These are phyloP conservation scores for Acropora tenuis DNA, from an alignment of 64 coral and sea anemone species.

Conservation along the genomic window DNA sequence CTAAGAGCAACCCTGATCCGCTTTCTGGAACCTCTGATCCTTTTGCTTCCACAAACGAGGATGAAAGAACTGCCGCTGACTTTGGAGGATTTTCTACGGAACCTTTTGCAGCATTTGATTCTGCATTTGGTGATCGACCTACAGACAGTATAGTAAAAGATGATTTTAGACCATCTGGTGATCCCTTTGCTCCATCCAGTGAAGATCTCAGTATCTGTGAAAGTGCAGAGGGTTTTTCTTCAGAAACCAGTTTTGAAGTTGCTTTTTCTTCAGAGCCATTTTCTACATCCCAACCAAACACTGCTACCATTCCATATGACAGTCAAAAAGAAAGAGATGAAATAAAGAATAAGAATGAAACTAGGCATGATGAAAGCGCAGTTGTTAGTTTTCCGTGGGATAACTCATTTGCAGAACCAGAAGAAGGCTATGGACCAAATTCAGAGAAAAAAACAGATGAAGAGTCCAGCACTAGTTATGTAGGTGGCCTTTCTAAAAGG, in stretches of 20 bases:
- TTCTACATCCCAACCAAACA: not conserved
- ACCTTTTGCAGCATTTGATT: slow-evolving; percentile 39
- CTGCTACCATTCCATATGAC: not conserved
- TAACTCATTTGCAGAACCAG: not conserved
- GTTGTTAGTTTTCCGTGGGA: not conserved
- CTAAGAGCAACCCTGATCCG: not conserved
- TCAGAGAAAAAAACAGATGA: not conserved
- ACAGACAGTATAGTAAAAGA: not conserved
- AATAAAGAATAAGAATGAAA: not conserved
- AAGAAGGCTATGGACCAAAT: not conserved
- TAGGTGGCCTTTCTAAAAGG: not conserved
- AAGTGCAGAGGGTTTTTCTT: not conserved
- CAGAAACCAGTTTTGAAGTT: slow-evolving; percentile 47
- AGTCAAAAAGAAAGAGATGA: not conserved
- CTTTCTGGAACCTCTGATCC: slow-evolving; percentile 9
- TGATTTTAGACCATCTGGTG: slow-evolving; percentile 14
- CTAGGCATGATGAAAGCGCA: not conserved
- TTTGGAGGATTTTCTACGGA: not conserved
- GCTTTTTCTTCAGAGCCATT: slow-evolving; percentile 20
- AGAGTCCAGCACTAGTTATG: not conserved
- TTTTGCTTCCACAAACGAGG: not conserved
- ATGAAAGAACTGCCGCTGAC: not conserved
- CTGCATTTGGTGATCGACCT: slow-evolving; percentile 22
- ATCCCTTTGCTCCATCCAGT: slow-evolving; percentile 56
- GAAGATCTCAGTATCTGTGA: not conserved